Evolutionary conservation across 2,797 vertebrate species (phyloP), one percentile per base, ranked within the genome.

Genomic region (Anas acuta): DNA sequence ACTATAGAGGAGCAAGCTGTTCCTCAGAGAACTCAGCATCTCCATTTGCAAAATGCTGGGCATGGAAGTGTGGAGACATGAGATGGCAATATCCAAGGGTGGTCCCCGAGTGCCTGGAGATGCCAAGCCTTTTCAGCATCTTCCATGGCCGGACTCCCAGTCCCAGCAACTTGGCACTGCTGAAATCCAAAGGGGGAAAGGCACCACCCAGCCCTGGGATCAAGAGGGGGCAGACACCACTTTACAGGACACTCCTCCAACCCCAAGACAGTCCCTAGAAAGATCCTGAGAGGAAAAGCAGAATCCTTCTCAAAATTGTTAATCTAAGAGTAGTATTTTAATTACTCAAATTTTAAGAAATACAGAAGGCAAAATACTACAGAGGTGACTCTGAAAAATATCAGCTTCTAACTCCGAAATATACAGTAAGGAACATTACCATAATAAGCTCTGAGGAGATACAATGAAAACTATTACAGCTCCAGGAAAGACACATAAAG

Each of bases 381-480:
- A 90, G 71, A 92, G 39, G 21, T 39, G 58, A 74, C 75, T 96
- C n/a, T 61, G 41, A 78, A 64, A 93, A 84, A 65, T 81, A 79
- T 1, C 79, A 32, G 19, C n/a, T 88, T 67, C 73, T 26, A 67
- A 92, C 81, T 69, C 49, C 58, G 11, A 75, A 64, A 92, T 84
- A 88, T 67, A 86, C 53, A 86, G 47, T 28, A 74, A 30, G 56
- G 84, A 94, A 77, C 45, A 97, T 96, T 94, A 95, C 64, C 49
- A 75, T 95, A 89, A 93, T 71, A 93, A 96, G 71, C 76, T 82
- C 89, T 84, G 79, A 96, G 45, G 37, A 93, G 88, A 77, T 85
- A 95, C 89, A 96, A 69, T 91, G 92, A 92, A 96, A 97, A 94
- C 79, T 74, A 91, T 89, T 88, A 85, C 69, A 89, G 85, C 76